Conservation (phyloP, 2,888 invertebrate species). For the Parapristionchus giblindavisi region DNA sequence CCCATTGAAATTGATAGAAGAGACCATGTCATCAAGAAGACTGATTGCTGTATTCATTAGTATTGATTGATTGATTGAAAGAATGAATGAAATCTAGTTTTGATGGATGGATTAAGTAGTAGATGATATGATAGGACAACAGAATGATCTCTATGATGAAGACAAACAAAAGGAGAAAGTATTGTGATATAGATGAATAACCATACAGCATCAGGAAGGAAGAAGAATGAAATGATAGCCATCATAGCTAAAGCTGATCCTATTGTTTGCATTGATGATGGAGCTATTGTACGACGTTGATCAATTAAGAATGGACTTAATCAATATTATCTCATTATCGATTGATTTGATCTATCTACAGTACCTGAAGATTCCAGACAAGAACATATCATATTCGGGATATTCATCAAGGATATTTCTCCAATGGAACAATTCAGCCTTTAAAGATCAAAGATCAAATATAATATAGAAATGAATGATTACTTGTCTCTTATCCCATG, state of each 20-base stretch:
- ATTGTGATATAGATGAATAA: neutral
- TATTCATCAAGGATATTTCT: slow-evolving; percentile 64
- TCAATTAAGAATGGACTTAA: slow-evolving; percentile 67
- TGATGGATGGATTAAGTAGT: too few relatives aligned
- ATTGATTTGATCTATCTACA: neutral
- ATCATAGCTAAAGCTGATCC: slow-evolving; percentile 66
- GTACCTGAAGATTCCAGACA: slow-evolving; percentile 64
- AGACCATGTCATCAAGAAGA: slow-evolving; percentile 69
- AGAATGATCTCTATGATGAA: neutral
- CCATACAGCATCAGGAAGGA: slow-evolving; percentile 64
- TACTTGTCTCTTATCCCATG: slow-evolving; percentile 68
- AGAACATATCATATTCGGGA: slow-evolving; percentile 67
- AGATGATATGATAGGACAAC: too few relatives aligned
- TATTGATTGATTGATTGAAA: too few relatives aligned
- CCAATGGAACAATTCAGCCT: slow-evolving; percentile 67
- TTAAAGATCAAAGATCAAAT: neutral
- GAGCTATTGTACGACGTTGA: slow-evolving; percentile 67
- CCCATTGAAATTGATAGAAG: slow-evolving; percentile 68
- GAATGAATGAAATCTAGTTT: too few relatives aligned
- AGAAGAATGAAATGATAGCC: slow-evolving; percentile 67
- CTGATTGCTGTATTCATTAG: slow-evolving; percentile 68
- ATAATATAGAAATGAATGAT: neutral
- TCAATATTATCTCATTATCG: neutral
- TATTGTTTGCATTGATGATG: slow-evolving; percentile 68
- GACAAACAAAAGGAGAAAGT: neutral